Evolutionary conservation across 2,888 invertebrate species (phyloP).

Genomic region (Saturnia japonica): DNA sequence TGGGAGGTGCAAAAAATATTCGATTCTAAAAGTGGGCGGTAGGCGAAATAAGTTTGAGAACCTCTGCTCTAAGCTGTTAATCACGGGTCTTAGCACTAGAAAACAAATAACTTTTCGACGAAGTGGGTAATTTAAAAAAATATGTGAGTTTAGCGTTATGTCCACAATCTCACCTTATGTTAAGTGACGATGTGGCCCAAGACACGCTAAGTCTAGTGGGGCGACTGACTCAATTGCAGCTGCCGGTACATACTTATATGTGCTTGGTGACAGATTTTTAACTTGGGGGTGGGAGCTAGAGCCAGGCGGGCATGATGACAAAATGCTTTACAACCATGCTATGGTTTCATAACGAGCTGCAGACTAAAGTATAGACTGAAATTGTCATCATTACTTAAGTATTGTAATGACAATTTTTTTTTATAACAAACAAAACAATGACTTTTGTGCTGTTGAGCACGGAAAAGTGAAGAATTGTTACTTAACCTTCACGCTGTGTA

Average conservation of each 20-base stretch:
- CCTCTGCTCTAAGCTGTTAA: not conserved
- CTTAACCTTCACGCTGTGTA: conserved; percentile 17
- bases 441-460: conserved; percentile 6
- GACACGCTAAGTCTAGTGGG: no score
- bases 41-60: no score
- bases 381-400: not conserved
- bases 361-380: not conserved
- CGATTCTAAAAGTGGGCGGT: not conserved
- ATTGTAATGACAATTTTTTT: not conserved
- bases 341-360: no score
- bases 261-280: no score
- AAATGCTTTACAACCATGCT: no score
- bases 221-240: no score
- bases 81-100: not conserved
- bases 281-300: no score
- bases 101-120: not conserved
- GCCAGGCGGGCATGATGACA: no score
- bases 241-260: no score
- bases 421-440: not conserved
- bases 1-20: no score
- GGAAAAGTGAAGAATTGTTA: conserved; percentile 10
- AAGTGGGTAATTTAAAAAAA: not conserved
- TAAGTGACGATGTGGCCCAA: no score
- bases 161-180: no score
- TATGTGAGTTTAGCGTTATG: not conserved